Percentiles rank a stretch among this genome's conserved stretches.
Conservation (phyloP, 2,888 invertebrate species). For the Emesis castigata region DNA sequence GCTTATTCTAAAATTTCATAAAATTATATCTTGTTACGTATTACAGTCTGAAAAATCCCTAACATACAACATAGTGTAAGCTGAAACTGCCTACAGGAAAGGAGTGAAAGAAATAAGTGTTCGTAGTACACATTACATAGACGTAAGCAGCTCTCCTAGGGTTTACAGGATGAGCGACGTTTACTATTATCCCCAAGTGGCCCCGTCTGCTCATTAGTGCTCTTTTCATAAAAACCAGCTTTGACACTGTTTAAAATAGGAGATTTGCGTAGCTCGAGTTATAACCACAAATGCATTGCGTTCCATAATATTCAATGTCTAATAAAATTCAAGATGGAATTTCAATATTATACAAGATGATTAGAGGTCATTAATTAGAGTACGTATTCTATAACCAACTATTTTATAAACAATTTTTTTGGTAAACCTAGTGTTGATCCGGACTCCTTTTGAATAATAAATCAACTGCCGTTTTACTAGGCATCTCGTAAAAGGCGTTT, state of each 20-base stretch:
- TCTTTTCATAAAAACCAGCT: slow-evolving; percentile 10
- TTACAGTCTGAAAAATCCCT: neutral
- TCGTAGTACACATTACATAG: neutral
- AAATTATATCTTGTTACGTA: neutral
- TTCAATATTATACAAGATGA: too few relatives aligned
- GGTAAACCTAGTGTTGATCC: too few relatives aligned
- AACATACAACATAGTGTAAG: neutral
- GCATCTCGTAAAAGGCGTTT: too few relatives aligned
- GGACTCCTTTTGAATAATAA: too few relatives aligned
- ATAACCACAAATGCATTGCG: too few relatives aligned
- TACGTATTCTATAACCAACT: too few relatives aligned
- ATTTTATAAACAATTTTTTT: too few relatives aligned
- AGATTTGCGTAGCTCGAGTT: neutral
- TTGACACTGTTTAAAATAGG: slow-evolving; percentile 8
- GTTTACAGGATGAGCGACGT: neutral
- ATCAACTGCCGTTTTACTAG: too few relatives aligned
- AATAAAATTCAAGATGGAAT: too few relatives aligned
- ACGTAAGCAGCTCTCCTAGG: neutral
- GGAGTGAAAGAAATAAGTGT: neutral
- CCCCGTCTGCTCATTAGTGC: neutral
- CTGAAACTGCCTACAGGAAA: neutral
- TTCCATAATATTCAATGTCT: too few relatives aligned
- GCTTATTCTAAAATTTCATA: neutral
- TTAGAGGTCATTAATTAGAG: too few relatives aligned
- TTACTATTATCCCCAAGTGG: slow-evolving; percentile 1